A percentile compares a stretch with the other conserved stretches of the same genome.
Conservation (phyloP, 2,888 invertebrate genomes). For the Saturnia pavonia region DNA sequence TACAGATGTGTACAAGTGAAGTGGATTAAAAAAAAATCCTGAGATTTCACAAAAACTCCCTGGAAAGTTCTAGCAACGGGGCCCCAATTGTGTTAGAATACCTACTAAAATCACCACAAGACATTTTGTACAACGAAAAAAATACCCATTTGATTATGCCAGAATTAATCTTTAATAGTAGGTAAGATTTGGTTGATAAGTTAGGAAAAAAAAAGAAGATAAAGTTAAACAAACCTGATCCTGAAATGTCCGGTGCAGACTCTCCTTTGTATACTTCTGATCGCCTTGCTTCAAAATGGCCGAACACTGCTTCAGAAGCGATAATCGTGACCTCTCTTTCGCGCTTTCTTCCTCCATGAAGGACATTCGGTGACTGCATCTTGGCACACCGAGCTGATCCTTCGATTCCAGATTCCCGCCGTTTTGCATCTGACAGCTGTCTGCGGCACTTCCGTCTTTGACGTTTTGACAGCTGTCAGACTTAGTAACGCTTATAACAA, state of each 20-base stretch:
- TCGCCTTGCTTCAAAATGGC: conserved; percentile 84
- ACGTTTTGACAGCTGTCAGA: conserved; percentile 27
- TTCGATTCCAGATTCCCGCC: conserved; percentile 29
- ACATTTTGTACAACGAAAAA: too few relatives aligned
- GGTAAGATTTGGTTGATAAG: too few relatives aligned
- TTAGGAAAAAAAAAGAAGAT: too few relatives aligned
- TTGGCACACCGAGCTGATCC: conserved; percentile 48
- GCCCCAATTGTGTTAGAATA: too few relatives aligned
- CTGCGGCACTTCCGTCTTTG: conserved; percentile 21
- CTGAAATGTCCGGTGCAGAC: conserved; percentile 84
- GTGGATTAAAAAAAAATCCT: too few relatives aligned
- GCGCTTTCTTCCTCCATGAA: conserved; percentile 88
- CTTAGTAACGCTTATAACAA: conserved; percentile 29
- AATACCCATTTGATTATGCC: too few relatives aligned
- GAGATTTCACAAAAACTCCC: too few relatives aligned
- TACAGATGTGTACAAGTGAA: too few relatives aligned
- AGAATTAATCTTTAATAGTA: too few relatives aligned
- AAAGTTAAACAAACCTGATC: conserved; percentile 85
- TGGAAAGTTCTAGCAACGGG: too few relatives aligned
- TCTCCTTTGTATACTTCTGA: conserved; percentile 83
- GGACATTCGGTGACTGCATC: conserved; percentile 75
- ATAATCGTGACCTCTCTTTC: conserved; percentile 82
- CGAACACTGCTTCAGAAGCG: conserved; percentile 84
- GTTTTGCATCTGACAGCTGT: conserved; percentile 22
- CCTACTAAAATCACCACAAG: too few relatives aligned